phyloP scores from a whole-genome alignment of 2,113 vertebrate species.

The Cervus canadensis region DNA sequence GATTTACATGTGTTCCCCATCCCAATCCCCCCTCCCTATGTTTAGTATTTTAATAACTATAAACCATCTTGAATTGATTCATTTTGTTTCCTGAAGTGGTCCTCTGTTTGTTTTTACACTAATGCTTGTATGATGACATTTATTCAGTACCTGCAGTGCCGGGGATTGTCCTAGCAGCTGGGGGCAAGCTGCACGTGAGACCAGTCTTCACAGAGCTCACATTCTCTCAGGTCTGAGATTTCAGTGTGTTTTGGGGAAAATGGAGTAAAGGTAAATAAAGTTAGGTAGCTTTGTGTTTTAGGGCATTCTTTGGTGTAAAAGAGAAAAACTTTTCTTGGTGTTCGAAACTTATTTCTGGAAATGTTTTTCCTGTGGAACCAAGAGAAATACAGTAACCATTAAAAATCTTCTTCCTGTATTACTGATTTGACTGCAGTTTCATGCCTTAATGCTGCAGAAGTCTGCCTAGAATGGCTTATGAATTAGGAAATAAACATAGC shows the following conservation, averaged over 20 bases:
- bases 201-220: background rate
- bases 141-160: background rate
- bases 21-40: background rate
- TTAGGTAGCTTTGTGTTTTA: background rate
- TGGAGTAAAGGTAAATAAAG: background rate
- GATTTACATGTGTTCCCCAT: no score
- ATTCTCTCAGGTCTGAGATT: background rate
- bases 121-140: background rate
- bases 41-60: background rate
- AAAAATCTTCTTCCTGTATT: background rate
- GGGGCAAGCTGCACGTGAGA: background rate
- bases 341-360: background rate
- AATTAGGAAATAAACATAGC: constrained; percentile 1
- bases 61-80: background rate
- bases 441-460: background rate
- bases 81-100: background rate
- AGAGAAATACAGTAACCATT: background rate
- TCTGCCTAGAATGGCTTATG: background rate
- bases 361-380: background rate
- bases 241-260: background rate
- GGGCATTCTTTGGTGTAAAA: constrained; percentile 7
- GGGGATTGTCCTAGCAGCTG: background rate
- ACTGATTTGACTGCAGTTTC: background rate
- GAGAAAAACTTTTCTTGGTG: background rate
- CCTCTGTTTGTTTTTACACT: background rate